Conservation (phyloP, 1,140 invertebrate genomes). For the Copidosoma floridanum region DNA sequence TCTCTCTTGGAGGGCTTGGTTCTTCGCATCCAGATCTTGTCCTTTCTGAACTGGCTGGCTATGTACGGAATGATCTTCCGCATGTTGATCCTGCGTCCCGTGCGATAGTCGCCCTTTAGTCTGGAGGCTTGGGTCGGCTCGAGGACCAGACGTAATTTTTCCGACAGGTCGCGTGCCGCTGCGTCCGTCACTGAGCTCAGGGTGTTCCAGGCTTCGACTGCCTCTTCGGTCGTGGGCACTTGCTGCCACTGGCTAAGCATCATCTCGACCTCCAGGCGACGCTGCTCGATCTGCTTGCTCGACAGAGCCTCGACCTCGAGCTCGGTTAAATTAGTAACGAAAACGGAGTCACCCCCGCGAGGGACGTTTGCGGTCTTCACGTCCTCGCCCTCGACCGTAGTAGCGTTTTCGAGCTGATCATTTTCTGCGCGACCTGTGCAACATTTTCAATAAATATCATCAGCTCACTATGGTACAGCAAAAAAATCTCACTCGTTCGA, state of each 20-base stretch:
- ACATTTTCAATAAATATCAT: neutral
- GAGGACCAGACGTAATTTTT: constrained; percentile 88
- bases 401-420: constrained; percentile 46
- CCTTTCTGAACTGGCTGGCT: constrained; percentile 97
- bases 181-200: constrained; percentile 63
- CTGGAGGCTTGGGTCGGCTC: constrained; percentile 93
- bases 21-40: constrained; percentile 97
- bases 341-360: constrained; percentile 69
- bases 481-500: no score
- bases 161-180: constrained; percentile 86
- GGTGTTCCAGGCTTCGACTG: constrained; percentile 58
- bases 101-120: constrained; percentile 92
- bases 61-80: constrained; percentile 97
- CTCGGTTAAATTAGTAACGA: constrained; percentile 56
- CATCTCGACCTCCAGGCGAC: constrained; percentile 56
- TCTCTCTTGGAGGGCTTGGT: constrained; percentile 94
- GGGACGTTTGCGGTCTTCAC: constrained; percentile 67
- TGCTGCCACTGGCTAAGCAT: constrained; percentile 60
- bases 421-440: constrained; percentile 9
- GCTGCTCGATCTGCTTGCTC: constrained; percentile 37
- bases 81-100: constrained; percentile 97
- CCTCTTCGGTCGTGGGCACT: constrained; percentile 55
- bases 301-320: constrained; percentile 30
- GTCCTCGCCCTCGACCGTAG: constrained; percentile 76
- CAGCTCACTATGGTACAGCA: no score